These are phyloP conservation scores for Poeciliopsis presidionis DNA, from an alignment of 2,797 vertebrate species.

Conservation along the genomic window DNA sequence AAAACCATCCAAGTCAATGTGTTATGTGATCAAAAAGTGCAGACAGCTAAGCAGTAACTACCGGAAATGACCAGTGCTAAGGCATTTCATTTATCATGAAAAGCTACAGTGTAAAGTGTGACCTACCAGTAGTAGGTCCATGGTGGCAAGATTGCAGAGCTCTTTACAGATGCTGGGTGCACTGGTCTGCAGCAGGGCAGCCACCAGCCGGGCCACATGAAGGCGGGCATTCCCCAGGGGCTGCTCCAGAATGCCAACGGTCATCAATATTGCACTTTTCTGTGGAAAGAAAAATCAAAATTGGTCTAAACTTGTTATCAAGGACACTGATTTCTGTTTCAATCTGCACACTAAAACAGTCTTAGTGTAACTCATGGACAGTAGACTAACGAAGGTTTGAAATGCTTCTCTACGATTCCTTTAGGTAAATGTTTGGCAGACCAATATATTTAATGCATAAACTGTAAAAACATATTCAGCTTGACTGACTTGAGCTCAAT, in stretches of 20 bases:
- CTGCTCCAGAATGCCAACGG: constrained; percentile 94
- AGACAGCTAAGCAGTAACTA: background rate
- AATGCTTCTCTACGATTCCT: background rate
- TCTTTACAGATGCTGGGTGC: constrained; percentile 90
- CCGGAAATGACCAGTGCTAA: too few relatives aligned
- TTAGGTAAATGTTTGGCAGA: background rate
- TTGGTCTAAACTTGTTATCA: background rate
- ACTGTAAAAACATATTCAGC: too few relatives aligned
- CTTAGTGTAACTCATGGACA: background rate
- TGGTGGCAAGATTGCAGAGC: constrained; percentile 90
- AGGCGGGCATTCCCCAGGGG: constrained; percentile 95
- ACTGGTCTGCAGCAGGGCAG: constrained; percentile 91
- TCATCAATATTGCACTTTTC: constrained; percentile 95
- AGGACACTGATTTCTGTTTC: too few relatives aligned
- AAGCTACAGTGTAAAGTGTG: background rate
- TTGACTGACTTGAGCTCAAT: too few relatives aligned
- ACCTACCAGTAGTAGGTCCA: constrained; percentile 93
- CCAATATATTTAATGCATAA: too few relatives aligned
- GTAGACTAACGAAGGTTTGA: background rate
- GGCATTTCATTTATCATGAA: background rate
- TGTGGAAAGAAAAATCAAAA: constrained; percentile 39
- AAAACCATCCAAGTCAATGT: background rate
- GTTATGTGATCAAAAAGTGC: background rate
- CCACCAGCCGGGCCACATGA: constrained; percentile 91
- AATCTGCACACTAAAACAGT: background rate